Evolutionary conservation across 2,797 vertebrate species (phyloP), one percentile per base, ranked within the genome.

Genomic region (Alcedo atthis): DNA sequence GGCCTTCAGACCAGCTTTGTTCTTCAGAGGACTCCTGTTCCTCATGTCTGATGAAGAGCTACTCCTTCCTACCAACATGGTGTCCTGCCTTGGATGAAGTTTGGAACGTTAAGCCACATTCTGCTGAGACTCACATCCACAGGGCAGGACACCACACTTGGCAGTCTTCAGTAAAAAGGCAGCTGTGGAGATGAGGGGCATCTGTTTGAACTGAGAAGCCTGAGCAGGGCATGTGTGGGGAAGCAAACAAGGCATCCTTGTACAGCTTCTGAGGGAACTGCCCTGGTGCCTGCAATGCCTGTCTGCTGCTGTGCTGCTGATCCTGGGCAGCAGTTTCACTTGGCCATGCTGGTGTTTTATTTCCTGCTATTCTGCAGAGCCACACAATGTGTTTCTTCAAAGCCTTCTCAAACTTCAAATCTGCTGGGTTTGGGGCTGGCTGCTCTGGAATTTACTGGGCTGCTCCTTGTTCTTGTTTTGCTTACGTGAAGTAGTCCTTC

Each of bases 371-470:
- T 35, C 66, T 62, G 30, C 26, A 43, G 49, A 69, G 46, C 30
- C 35, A 24, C 7, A 1, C 40, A 15, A 14, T 40, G 37, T 4
- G 12, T 43, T 90, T 48, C 43, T 90, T 67, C 54, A 9, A 19
- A 46, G 24, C 15, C 22, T 61, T 82, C 46, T 43, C 26, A 63
- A 33, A 26, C 26, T 54, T 85, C 30, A 64, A 2, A 28, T 77
- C 66, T 73, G 26, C 33, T 71, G 24, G 0, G 2, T 62, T 73
- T 5, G 12, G 24, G 20, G 4, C 53, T 71, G 30, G 8, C 58
- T 79, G 88, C 64, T 73, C 55, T 86, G 80, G 77, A 91, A 81
- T 88, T 58, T 86, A 49, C 55, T 66, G 30, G 3, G 51, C 81
- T 2, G 1, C 13, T 85, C 58, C 61, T 43, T 71, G 37, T 76